Conservation (phyloP, 1,140 invertebrate genomes). For the Centruroides vittatus region DNA sequence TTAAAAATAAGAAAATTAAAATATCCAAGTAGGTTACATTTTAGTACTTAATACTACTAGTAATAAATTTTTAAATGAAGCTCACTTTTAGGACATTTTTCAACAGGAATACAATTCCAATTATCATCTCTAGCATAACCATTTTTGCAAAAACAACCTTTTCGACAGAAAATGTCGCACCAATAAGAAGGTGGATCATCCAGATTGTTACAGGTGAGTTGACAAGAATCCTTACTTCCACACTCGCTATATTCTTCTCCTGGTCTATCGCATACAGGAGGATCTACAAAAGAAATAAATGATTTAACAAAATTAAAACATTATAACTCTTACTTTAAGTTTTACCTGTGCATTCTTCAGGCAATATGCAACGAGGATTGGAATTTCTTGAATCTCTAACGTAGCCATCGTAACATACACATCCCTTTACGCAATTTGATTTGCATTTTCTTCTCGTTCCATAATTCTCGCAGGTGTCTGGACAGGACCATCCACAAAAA, state of each 20-base stretch:
- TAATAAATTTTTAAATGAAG: too few species aligned
- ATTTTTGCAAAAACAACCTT: not conserved
- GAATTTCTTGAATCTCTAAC: conserved; percentile 6
- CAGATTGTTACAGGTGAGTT: not conserved
- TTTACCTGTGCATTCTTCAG: too few species aligned
- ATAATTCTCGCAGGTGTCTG: too few species aligned
- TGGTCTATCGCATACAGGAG: not conserved
- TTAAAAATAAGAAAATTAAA: too few species aligned
- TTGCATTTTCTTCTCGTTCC: not conserved
- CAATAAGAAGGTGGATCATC: not conserved
- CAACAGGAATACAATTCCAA: not conserved
- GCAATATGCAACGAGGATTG: too few species aligned
- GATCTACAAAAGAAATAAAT: too few species aligned
- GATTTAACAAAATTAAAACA: too few species aligned
- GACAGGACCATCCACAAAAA: too few species aligned
- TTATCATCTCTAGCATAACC: not conserved
- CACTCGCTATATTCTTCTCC: not conserved
- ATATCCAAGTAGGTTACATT: too few species aligned
- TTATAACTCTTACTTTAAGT: too few species aligned
- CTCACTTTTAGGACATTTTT: too few species aligned
- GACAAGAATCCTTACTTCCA: not conserved
- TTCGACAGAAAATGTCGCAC: not conserved
- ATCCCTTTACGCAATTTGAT: conserved; percentile 8
- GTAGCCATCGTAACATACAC: conserved; percentile 12
- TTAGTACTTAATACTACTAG: too few species aligned